These are phyloP conservation scores for Crotalus tigris DNA, from an alignment of 2,113 vertebrate species.

Conservation along the genomic window DNA sequence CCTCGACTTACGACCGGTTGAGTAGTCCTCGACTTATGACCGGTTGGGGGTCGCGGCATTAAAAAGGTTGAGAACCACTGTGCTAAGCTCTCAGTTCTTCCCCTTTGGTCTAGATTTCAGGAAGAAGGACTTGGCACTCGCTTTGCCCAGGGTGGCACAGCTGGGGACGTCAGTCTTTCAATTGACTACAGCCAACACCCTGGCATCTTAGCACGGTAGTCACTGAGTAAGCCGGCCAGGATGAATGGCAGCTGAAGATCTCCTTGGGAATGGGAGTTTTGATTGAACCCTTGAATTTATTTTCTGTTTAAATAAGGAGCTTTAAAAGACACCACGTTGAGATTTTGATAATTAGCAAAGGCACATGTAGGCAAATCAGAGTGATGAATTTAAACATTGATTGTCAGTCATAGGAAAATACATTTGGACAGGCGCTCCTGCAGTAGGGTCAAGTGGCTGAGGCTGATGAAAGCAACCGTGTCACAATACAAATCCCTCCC, in stretches of 20 bases:
- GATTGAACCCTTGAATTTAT: background rate
- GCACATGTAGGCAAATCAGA: background rate
- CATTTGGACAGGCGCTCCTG: background rate
- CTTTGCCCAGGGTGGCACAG: background rate
- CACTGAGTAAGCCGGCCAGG: background rate
- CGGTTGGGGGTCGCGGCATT: too few relatives aligned
- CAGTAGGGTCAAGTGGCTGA: background rate
- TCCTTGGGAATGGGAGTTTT: background rate
- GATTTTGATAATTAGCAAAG: background rate
- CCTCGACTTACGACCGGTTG: too few relatives aligned
- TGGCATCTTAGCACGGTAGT: background rate
- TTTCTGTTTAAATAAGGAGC: background rate
- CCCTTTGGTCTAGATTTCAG: background rate
- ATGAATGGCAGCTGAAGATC: background rate
- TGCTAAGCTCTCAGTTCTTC: background rate
- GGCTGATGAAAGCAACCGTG: background rate
- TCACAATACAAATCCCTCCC: background rate
- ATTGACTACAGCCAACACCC: background rate
- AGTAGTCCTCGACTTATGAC: too few relatives aligned
- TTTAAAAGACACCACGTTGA: background rate
- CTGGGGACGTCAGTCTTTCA: background rate
- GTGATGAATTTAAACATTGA: background rate
- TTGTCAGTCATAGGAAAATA: background rate
- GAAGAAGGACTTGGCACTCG: background rate
- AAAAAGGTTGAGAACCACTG: too few relatives aligned